Conservation (phyloP, 53 echinoderm and acorn worm species). For the Temnopleurus reevesii region DNA sequence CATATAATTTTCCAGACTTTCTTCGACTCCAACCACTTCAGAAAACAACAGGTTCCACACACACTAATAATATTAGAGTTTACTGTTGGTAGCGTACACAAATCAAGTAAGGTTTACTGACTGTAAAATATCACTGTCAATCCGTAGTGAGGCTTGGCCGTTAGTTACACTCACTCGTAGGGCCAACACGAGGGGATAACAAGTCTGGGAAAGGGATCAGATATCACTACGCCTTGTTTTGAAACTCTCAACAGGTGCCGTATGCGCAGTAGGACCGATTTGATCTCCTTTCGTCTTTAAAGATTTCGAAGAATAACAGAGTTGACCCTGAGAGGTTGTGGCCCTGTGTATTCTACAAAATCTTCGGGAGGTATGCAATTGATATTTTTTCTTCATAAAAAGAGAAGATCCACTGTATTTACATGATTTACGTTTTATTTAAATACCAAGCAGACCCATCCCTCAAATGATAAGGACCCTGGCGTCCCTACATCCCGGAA, state of each 20-base stretch:
- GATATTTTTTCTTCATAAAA: too few species aligned
- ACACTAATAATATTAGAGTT: not conserved
- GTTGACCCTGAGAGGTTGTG: too few species aligned
- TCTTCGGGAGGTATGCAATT: too few species aligned
- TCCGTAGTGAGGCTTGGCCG: not conserved
- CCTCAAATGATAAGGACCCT: not conserved
- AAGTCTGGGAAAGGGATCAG: slow-evolving; percentile 57
- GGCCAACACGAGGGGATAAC: not conserved
- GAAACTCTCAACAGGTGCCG: slow-evolving; percentile 50
- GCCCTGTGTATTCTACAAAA: too few species aligned
- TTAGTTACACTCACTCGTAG: not conserved
- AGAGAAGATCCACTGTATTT: not conserved
- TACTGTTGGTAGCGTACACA: slow-evolving; percentile 1
- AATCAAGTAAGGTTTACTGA: slow-evolving; percentile 21
- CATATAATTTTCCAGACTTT: slow-evolving; percentile 22
- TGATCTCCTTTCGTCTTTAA: not conserved
- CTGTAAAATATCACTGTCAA: not conserved
- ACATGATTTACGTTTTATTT: not conserved
- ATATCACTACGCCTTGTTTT: slow-evolving; percentile 30
- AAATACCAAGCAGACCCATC: not conserved
- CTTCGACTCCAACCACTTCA: not conserved
- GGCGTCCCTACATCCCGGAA: not conserved
- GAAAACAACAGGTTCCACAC: not conserved
- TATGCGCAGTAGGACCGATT: not conserved
- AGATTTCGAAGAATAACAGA: too few species aligned